A percentile compares a stretch with the other conserved stretches of the same genome.
Conservation (phyloP, 2,888 invertebrate species). For the Saturnia japonica region DNA sequence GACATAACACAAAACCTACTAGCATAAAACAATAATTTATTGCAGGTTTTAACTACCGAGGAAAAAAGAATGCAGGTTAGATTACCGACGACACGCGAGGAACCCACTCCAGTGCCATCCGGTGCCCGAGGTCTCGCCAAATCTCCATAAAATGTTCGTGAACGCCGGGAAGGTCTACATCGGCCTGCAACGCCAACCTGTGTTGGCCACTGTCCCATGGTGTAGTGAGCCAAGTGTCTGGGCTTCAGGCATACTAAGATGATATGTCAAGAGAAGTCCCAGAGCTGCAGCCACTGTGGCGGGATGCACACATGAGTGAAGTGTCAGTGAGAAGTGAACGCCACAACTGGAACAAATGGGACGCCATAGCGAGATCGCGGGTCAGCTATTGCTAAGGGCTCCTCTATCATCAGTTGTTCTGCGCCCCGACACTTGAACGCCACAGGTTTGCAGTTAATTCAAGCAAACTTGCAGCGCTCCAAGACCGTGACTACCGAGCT, state of each 20-base stretch:
- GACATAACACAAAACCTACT: slow-evolving; percentile 25
- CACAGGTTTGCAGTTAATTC: too few relatives aligned
- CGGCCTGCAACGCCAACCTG: too few relatives aligned
- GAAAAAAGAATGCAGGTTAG: slow-evolving; percentile 19
- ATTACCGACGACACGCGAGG: slow-evolving; percentile 31
- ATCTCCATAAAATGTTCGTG: slow-evolving; percentile 24
- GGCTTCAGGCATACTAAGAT: slow-evolving; percentile 36
- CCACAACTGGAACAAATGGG: too few relatives aligned
- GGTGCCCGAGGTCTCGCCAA: slow-evolving; percentile 30
- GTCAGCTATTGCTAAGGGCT: too few relatives aligned
- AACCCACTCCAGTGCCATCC: slow-evolving; percentile 31
- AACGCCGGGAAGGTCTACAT: slow-evolving; percentile 19
- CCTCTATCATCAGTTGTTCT: too few relatives aligned
- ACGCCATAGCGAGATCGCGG: too few relatives aligned
- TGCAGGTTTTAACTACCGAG: slow-evolving; percentile 22
- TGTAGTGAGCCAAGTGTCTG: slow-evolving; percentile 31
- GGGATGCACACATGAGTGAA: slow-evolving; percentile 24
- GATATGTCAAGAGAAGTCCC: slow-evolving; percentile 27
- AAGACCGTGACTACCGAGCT: too few relatives aligned
- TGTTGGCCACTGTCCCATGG: slow-evolving; percentile 23
- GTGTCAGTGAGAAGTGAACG: slow-evolving; percentile 21
- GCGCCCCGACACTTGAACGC: too few relatives aligned
- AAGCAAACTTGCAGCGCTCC: too few relatives aligned
- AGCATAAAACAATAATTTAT: slow-evolving; percentile 23
- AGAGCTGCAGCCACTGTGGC: slow-evolving; percentile 36